These are phyloP conservation scores for Cassiopea andromeda DNA, from an alignment of 30 jellyfish, hydroid and myxozoan genomes.

Conservation along the genomic window DNA sequence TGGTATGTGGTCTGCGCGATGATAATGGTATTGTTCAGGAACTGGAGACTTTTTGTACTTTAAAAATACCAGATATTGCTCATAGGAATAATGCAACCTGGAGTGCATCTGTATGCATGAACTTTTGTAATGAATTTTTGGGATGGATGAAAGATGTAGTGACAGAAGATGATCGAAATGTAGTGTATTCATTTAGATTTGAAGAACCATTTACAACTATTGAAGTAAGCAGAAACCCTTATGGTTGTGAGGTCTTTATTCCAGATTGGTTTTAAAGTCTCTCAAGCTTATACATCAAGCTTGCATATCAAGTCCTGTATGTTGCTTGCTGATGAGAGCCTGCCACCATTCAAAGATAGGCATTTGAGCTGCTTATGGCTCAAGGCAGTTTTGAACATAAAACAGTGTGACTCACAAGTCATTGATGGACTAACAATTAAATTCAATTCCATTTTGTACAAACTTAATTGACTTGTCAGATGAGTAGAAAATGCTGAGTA, in stretches of 20 bases:
- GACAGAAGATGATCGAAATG: slow-evolving; percentile 48
- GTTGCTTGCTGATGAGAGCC: too few relatives aligned
- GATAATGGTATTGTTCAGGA: slow-evolving; percentile 86
- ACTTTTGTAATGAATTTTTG: slow-evolving; percentile 76
- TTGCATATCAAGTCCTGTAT: too few relatives aligned
- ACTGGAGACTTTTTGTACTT: slow-evolving; percentile 54
- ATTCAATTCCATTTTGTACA: too few relatives aligned
- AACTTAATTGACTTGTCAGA: too few relatives aligned
- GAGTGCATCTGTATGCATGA: slow-evolving; percentile 81
- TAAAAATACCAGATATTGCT: slow-evolving; percentile 78
- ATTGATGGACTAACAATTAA: too few relatives aligned
- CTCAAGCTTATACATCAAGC: background rate
- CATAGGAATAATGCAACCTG: slow-evolving; percentile 39
- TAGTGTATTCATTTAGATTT: slow-evolving; percentile 70
- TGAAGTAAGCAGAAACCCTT: slow-evolving; percentile 20
- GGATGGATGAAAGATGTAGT: slow-evolving; percentile 75
- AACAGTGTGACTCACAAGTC: too few relatives aligned
- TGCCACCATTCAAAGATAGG: too few relatives aligned
- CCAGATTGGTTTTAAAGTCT: slow-evolving; percentile 84
- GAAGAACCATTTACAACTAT: slow-evolving; percentile 74
- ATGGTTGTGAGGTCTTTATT: slow-evolving; percentile 66
- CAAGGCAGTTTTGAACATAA: too few relatives aligned
- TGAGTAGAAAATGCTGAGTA: too few relatives aligned
- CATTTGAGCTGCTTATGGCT: too few relatives aligned
- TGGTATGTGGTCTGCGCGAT: slow-evolving; percentile 91